Conservation (phyloP, 2,888 invertebrate species). For the Ophioninae sp. region DNA sequence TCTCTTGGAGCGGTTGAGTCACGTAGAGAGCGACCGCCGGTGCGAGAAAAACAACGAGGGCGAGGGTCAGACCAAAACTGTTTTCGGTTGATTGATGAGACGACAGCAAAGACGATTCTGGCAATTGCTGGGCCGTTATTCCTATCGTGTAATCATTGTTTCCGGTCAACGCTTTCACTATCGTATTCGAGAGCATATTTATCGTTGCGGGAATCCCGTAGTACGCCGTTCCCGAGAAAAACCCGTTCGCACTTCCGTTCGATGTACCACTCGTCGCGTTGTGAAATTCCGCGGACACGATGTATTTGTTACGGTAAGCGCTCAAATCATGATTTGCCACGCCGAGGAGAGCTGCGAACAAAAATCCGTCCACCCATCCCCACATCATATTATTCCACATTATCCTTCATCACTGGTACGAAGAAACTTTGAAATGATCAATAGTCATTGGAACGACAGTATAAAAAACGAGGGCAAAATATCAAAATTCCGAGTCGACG, state of each 20-base stretch:
- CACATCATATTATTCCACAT: background rate
- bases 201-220: slow-evolving; percentile 83
- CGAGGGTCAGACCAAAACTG: slow-evolving; percentile 66
- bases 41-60: slow-evolving; percentile 70
- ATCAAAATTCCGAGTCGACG: too few relatives aligned
- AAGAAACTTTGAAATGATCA: background rate
- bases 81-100: slow-evolving; percentile 30
- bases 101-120: slow-evolving; percentile 61
- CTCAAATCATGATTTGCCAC: slow-evolving; percentile 76
- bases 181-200: slow-evolving; percentile 82
- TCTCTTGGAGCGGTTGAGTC: slow-evolving; percentile 85
- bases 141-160: slow-evolving; percentile 71
- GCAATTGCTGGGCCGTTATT: slow-evolving; percentile 71
- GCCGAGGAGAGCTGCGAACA: slow-evolving; percentile 80
- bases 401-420: background rate
- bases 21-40: slow-evolving; percentile 82
- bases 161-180: slow-evolving; percentile 72
- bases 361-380: slow-evolving; percentile 8
- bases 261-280: slow-evolving; percentile 53
- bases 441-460: background rate
- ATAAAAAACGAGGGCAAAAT: too few relatives aligned
- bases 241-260: slow-evolving; percentile 73
- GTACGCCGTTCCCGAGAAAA: slow-evolving; percentile 82
- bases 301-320: slow-evolving; percentile 81
- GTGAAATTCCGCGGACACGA: slow-evolving; percentile 82